phyloP scores from a whole-genome alignment of 2,113 vertebrate species.

The Oryzias woworae region DNA sequence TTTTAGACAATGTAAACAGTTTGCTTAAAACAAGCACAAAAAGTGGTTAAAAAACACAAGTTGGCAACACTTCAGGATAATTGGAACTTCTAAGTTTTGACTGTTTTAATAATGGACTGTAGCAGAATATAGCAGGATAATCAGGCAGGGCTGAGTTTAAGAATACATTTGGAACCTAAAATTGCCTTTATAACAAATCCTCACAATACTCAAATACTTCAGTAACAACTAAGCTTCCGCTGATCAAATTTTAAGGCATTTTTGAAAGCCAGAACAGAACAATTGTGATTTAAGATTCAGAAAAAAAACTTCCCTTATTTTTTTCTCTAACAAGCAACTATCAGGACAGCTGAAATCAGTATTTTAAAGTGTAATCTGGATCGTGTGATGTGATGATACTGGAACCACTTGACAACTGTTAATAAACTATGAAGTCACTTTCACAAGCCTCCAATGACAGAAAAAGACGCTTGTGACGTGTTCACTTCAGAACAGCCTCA shows the following conservation, averaged over 20 bases:
- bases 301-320: constrained; percentile 25
- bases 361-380: background rate
- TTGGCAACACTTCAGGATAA: constrained; percentile 56
- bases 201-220: constrained; percentile 23
- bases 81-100: constrained; percentile 8
- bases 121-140: constrained; percentile 24
- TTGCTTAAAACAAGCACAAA: constrained; percentile 35
- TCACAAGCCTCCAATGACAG: constrained; percentile 21
- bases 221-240: constrained; percentile 22
- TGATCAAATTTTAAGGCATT: constrained; percentile 11
- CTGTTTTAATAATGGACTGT: constrained; percentile 15
- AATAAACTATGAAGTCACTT: constrained; percentile 17
- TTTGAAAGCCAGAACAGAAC: constrained; percentile 27
- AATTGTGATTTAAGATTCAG: constrained; percentile 46
- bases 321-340: constrained; percentile 38
- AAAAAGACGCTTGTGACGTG: constrained; percentile 46
- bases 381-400: constrained; percentile 14
- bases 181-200: constrained; percentile 18
- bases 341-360: too few relatives aligned
- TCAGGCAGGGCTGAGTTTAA: constrained; percentile 14
- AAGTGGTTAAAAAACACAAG: constrained; percentile 61
- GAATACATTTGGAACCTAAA: constrained; percentile 7
- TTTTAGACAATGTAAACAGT: constrained; percentile 62
- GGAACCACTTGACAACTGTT: constrained; percentile 5
- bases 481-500: constrained; percentile 7